Conservation (phyloP, 2,797 vertebrate species). For the Channallabes apus region DNA sequence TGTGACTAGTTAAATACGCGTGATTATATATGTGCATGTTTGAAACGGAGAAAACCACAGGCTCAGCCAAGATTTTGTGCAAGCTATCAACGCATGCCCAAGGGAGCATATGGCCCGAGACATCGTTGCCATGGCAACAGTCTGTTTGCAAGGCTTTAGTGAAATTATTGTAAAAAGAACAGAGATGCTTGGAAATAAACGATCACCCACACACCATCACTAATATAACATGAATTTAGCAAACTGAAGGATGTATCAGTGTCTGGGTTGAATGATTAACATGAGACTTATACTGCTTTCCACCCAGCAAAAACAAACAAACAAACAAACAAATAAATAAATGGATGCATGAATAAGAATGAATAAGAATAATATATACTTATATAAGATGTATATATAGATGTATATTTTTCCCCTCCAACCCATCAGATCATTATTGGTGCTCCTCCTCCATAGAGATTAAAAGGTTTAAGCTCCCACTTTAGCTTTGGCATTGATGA, state of each 20-base stretch:
- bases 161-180: conserved; percentile 52
- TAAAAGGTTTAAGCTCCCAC: background rate
- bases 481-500: conserved; percentile 20
- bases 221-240: conserved; percentile 18
- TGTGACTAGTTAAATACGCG: conserved; percentile 27
- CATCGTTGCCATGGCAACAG: conserved; percentile 71
- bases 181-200: conserved; percentile 21
- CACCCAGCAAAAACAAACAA: background rate
- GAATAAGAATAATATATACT: too few species aligned
- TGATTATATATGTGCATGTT: conserved; percentile 30
- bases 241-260: background rate
- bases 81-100: conserved; percentile 45
- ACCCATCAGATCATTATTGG: background rate
- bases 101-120: conserved; percentile 68
- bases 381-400: too few species aligned
- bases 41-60: conserved; percentile 22
- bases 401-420: background rate
- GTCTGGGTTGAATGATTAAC: background rate
- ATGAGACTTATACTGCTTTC: background rate
- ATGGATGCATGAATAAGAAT: background rate
- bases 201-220: conserved; percentile 18
- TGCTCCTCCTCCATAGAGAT: background rate
- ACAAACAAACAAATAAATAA: too few species aligned
- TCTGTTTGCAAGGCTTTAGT: conserved; percentile 58
- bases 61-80: conserved; percentile 43